phyloP scores from a whole-genome alignment of 2,888 invertebrate genomes.

The Cremastinae sp. region DNA sequence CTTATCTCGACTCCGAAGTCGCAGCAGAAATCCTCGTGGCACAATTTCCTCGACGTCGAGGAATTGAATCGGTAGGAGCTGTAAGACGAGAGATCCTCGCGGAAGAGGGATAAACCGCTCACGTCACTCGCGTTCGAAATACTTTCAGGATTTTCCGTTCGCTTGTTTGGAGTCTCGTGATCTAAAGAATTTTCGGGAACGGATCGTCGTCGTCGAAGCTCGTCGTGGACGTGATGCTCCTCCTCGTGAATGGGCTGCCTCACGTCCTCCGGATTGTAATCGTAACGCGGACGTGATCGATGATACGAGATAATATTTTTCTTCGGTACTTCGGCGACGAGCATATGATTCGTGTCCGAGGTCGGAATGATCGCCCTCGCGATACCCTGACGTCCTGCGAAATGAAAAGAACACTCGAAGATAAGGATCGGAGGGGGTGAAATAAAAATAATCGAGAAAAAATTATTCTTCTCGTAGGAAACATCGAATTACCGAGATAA shows the following conservation, averaged over 20 bases:
- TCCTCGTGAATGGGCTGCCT: constrained; percentile 11
- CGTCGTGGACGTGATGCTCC: constrained; percentile 46
- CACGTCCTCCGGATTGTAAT: constrained; percentile 34
- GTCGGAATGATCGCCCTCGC: constrained; percentile 61
- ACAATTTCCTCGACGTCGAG: constrained; percentile 51
- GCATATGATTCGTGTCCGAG: constrained; percentile 56
- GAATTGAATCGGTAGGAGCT: constrained; percentile 47
- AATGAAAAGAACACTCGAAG: background rate
- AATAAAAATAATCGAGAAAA: background rate
- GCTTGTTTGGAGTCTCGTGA: background rate
- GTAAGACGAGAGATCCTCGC: constrained; percentile 44
- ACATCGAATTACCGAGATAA: constrained; percentile 72
- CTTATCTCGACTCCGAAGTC: constrained; percentile 63
- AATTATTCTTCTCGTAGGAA: background rate
- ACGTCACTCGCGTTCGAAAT: background rate
- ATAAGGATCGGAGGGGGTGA: too few species aligned
- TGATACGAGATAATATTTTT: constrained; percentile 42
- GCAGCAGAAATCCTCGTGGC: constrained; percentile 70
- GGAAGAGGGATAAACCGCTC: constrained; percentile 29
- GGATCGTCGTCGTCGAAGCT: constrained; percentile 23
- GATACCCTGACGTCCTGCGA: constrained; percentile 73
- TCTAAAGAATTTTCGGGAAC: background rate
- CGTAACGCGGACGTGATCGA: constrained; percentile 32
- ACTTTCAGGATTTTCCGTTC: background rate
- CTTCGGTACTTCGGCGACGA: constrained; percentile 68